Evolutionary conservation across 1,140 invertebrate genomes (phyloP), one percentile per base, ranked within the genome.

Genomic region (Saccostrea echinata): DNA sequence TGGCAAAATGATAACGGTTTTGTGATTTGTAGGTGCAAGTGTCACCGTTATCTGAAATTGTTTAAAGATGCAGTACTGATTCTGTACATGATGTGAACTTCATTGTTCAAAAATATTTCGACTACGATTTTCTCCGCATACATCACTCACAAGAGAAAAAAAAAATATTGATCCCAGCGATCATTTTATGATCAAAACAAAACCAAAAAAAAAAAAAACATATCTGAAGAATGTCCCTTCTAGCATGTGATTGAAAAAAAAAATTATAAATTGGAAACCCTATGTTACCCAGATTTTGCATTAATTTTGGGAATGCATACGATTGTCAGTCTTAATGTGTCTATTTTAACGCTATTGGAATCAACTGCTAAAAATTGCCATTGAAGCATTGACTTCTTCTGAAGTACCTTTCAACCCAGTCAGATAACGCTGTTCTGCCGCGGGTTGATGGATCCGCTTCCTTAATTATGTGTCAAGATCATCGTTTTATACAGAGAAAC

Each of bases 381-480:
- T n/a, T n/a, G 55, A 18, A 16, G 24, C 68, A 30, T 27, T 27
- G 68, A 27, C 24, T 30, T 27, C 68, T 76, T 76, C 30, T 33
- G 9, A 30, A 76, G 68, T 76, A 76, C 68, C 68, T 76, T 76
- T 76, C 30, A 18, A 24, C 27, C 24, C 68, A 76, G 24, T 33
- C 13, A 30, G 68, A 76, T 76, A 76, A 33, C 27, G 27, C 27
- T 33, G 24, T 33, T 76, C 68, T 33, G 68, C 68, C 68, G 11
- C 13, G 27, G 68, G 68, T 76, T 76, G 68, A 76, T 76, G 11
- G 30, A 76, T 76, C 13, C 11, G 68, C 16, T 35, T 76, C 68
- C 68, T 30, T 76, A 33, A 35, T 76, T 30, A 76, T 33, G 68
- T 76, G 68, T 76, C 68, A 76, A 76, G 68, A 35, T 76, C 68